Evolutionary conservation across 2,797 vertebrate species (phyloP).

Genomic region (Macropus fuliginosus): DNA sequence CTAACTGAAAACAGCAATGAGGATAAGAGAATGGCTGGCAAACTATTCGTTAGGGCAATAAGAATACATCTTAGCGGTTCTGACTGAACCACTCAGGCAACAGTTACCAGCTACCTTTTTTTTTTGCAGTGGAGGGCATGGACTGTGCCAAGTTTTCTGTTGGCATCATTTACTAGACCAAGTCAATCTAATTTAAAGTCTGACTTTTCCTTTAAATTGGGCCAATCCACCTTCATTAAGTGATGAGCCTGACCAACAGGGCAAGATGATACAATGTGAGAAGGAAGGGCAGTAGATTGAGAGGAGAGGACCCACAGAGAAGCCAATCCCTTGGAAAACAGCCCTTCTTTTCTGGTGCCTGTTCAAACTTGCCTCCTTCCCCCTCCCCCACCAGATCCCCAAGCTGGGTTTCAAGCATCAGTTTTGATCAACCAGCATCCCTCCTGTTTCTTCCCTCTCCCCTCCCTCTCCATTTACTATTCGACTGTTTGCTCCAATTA

Average conservation of each 20-base stretch:
- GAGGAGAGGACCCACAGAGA: not conserved
- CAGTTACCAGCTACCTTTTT: not conserved
- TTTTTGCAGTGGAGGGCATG: not conserved
- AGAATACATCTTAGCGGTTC: not conserved
- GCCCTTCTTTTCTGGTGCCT: not conserved
- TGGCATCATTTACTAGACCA: not conserved
- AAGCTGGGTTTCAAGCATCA: not conserved
- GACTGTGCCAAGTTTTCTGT: not conserved
- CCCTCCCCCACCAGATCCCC: not conserved
- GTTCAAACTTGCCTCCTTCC: not conserved
- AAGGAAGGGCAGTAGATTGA: not conserved
- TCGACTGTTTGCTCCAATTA: not conserved
- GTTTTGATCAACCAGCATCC: not conserved
- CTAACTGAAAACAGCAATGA: not conserved
- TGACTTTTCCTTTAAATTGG: constrained; percentile 78
- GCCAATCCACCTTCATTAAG: constrained; percentile 65
- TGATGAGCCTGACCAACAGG: not conserved
- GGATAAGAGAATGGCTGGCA: not conserved
- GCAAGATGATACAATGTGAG: not conserved
- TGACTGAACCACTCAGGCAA: not conserved
- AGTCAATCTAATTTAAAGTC: constrained; percentile 25
- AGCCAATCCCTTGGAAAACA: not conserved
- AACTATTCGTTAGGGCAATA: not conserved
- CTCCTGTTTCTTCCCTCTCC: not conserved
- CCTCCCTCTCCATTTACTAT: not conserved